Base-by-base conservation (phyloP, 1,140 invertebrate species). In the Calephelis nemesis region DNA sequence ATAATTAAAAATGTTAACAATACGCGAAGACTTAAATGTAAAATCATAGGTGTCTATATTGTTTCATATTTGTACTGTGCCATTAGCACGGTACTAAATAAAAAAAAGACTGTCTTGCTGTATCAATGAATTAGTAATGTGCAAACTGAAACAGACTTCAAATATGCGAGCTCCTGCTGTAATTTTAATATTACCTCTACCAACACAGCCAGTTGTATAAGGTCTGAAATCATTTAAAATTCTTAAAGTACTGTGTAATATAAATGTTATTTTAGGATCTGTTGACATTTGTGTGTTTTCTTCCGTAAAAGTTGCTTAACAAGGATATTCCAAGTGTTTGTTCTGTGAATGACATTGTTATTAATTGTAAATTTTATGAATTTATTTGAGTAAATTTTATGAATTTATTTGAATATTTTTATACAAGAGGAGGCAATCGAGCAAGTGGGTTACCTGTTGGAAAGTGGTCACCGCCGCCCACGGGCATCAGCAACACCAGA, bases 211-310 rank as follows among this genome's bases (percentile, higher is more conserved):
- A 39, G 15, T 10, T 15, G 7, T 5, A 66, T 68, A 74, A 68
- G 69, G 48, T 68, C 40, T 39, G 67, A 68, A 54, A 52, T 67
- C 1, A 40, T 62, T 49, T 68, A 5, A 10, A 45, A 11, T 40
- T 47, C 5, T 7, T 54, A 63, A 50, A n/a, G 52, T 10, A 42
- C 45, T 19, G 19, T 64, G 54, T 4, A 47, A 50, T 65, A 47
- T 67, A 66, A 62, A 50, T 70, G 66, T 74, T 74, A 74, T 69
- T 71, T 74, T 74, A 74, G 69, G 72, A 71, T 74, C 47, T 73
- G 68, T 70, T 68, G 68, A 68, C 68, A 69, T 70, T 60, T 48
- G 45, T 48, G 54, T 40, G 39, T 39, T 70, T 65, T 67, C 65
- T 66, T 30, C 39, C 45, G 30, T 42, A 67, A 71, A 67, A 70